Conservation (phyloP, 2,888 invertebrate species). For the Pasiphila rectangulata region DNA sequence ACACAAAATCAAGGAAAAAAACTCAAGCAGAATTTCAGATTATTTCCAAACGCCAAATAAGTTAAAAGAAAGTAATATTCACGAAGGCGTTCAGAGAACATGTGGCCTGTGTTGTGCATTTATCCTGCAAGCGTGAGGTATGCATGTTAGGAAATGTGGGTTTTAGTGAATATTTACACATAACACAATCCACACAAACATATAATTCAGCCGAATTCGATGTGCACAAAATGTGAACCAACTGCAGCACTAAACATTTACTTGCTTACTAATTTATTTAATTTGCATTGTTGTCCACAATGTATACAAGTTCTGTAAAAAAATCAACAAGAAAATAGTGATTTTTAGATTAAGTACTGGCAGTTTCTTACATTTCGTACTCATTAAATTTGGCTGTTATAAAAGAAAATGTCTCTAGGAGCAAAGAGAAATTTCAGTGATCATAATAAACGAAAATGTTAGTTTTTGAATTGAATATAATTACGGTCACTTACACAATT, state of each 20-base stretch:
- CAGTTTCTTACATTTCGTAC: not conserved
- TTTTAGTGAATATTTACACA: conserved; percentile 54
- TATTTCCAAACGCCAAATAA: conserved; percentile 27
- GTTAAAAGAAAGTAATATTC: conserved; percentile 28
- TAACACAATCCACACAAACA: conserved; percentile 64
- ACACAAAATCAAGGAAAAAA: too few relatives aligned
- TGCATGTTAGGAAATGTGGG: conserved; percentile 51
- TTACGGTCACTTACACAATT: not conserved
- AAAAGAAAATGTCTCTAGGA: not conserved
- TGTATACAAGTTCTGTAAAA: too few relatives aligned
- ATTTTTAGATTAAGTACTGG: too few relatives aligned
- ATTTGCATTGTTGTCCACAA: too few relatives aligned
- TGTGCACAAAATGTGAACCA: conserved; percentile 1
- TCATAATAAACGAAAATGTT: conserved; percentile 11
- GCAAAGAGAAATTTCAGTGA: conserved; percentile 13
- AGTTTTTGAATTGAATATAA: conserved; percentile 3
- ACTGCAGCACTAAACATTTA: too few relatives aligned
- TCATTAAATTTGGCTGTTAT: not conserved
- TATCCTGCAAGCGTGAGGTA: conserved; percentile 57
- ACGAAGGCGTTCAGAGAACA: conserved; percentile 53
- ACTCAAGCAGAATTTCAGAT: conserved; percentile 24
- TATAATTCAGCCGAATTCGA: not conserved
- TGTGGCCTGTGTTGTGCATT: conserved; percentile 70
- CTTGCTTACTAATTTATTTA: too few relatives aligned
- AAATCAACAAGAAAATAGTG: too few relatives aligned